Base-by-base conservation (phyloP, 2,888 invertebrate genomes). In the Taphrorychus bicolor region DNA sequence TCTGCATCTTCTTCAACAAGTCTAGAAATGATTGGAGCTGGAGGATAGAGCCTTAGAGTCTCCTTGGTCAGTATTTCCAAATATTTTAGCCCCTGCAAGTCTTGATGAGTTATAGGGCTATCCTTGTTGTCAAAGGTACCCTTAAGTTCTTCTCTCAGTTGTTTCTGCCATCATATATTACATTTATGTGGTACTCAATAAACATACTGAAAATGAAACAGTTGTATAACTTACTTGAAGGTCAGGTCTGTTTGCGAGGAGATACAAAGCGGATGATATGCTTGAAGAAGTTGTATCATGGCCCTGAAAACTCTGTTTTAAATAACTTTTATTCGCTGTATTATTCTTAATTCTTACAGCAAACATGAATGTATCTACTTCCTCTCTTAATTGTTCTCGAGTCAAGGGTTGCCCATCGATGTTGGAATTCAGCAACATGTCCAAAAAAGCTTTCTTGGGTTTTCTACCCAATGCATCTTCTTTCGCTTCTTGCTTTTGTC, bases 311-410 rank as follows among this genome's bases (percentile, higher is more conserved):
- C 17, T 17, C n/a, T 4, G 18, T 21, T 14, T 42, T 41, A 54
- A 54, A 54, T 23, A 16, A 51, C 2, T 18, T 9, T 3, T 21
- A 18, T 3, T 48, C 22, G 2, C 14, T 16, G 23, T 5, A 32
- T 18, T 9, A 5, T 14, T 45, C 17, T 16, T 23, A 9, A 73
- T 9, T 17, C 16, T 14, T 76, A 88, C 88, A 80, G 87, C 90
- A 79, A 91, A 91, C 87, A 91, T 88, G 73, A 91, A 91, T 0
- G 91, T 91, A 72, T 91, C 88, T 0, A 91, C 89, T 82, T 91
- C 89, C 76, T 90, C 89, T 62, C 88, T 84, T 42, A 91, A 85
- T 68, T 87, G 86, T 42, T 85, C 77, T 70, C 87, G 85, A 7
- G 85, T 85, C 48, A 91, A 80, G 2, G 84, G 85, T 69, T 84